phyloP scores from a whole-genome alignment of 2,797 vertebrate genomes.

The Microctenopoma steveboyesi region DNA sequence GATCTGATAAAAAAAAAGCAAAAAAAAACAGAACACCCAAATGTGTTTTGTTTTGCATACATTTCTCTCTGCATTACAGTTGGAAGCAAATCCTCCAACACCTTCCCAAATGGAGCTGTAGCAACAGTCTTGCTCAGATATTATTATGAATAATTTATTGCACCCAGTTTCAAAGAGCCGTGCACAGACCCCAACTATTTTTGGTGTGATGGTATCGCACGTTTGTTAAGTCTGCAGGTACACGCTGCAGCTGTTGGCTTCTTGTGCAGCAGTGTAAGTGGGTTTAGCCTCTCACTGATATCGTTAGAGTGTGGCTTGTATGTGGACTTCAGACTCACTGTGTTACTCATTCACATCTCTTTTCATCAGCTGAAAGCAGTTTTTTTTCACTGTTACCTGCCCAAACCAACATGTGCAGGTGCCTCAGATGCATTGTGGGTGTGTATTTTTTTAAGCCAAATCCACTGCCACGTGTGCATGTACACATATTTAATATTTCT shows the following conservation, averaged over 20 bases:
- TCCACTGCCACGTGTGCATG: conserved; percentile 1
- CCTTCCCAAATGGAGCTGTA: conserved; percentile 71
- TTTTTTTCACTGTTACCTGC: conserved; percentile 47
- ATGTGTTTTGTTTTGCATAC: conserved; percentile 72
- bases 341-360: conserved; percentile 16
- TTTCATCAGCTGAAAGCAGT: conserved; percentile 20
- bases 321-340: conserved; percentile 47
- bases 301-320: conserved; percentile 55
- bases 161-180: conserved; percentile 70
- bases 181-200: conserved; percentile 70
- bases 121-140: conserved; percentile 68
- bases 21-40: conserved; percentile 44
- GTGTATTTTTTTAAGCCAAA: neutral
- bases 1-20: conserved; percentile 33
- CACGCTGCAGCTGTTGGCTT: conserved; percentile 56
- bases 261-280: conserved; percentile 43
- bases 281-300: conserved; percentile 64
- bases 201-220: conserved; percentile 49
- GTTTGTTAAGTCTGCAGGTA: conserved; percentile 67
- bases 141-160: conserved; percentile 80
- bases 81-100: conserved; percentile 70
- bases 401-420: conserved; percentile 8
- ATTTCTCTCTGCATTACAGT: conserved; percentile 62
- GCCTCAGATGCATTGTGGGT: conserved; percentile 6
- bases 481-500: conserved; percentile 1